Evolutionary conservation across 2,888 invertebrate species (phyloP), one percentile per base, ranked within the genome.

Genomic region (Hipparchia semele): DNA sequence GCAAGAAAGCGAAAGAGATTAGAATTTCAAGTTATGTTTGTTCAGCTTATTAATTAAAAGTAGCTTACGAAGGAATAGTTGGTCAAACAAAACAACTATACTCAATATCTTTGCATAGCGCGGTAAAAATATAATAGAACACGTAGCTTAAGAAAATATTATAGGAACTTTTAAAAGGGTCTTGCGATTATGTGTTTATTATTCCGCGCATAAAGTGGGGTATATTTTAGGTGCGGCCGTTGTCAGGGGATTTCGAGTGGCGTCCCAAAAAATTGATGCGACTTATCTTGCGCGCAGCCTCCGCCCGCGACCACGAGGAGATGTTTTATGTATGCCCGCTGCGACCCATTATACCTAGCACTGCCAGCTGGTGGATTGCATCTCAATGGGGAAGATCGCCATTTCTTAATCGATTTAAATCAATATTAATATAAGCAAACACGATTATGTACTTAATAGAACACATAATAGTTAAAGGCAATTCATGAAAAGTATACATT

Each of bases 181-280:
- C 51, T 45, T 69, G 58, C 70, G 51, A 68, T 68, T 56, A 68
- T 68, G 75, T 66, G 73, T 59, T 90, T 90, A 87, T 90, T 91
- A 93, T 92, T 88, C 91, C 77, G 79, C 88, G 88, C 87, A 91
- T 91, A 90, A 92, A 89, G 84, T 82, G 84, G 87, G 87, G 88
- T 90, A 91, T 91, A 90, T 91, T 88, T 91, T 88, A 73, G 80
- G 75, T 78, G 73, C 82, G 80, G 81, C 80, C 84, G 91, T 90
- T 92, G 91, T 82, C 90, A 81, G 84, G 91, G 92, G 92, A 91
- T 91, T 90, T 85, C 80, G 86, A 84, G 85, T 83, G 86, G 88
- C 84, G 86, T 82, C 85, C 81, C 85, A 90, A 93, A 93, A 92
- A 93, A 92, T 89, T 87, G 92, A 89, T 87, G 90, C 86, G 89